Percentiles rank a stretch among this genome's conserved stretches.
Evolutionary conservation across 2,888 invertebrate genomes (phyloP).

Genomic region (Catotricha subobsoleta): DNA sequence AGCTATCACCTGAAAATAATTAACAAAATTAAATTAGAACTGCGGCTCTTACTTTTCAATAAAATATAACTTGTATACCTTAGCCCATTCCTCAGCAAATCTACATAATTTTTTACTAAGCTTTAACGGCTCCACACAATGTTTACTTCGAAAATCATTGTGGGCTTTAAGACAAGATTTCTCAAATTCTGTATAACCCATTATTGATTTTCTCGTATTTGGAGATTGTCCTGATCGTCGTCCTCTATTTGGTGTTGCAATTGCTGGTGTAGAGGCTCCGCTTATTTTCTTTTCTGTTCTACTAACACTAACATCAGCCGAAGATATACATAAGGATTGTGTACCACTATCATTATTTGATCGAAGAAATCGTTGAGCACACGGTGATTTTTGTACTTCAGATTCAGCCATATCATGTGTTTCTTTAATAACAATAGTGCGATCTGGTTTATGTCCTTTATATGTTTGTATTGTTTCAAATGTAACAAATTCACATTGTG

Average conservation of each 20-base stretch:
- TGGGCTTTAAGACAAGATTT: slow-evolving; percentile 55
- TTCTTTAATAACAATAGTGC: slow-evolving; percentile 41
- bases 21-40: not conserved
- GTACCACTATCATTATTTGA: slow-evolving; percentile 14
- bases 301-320: not conserved
- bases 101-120: slow-evolving; percentile 45
- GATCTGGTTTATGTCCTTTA: slow-evolving; percentile 40
- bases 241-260: slow-evolving; percentile 20
- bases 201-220: not conserved
- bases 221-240: slow-evolving; percentile 16
- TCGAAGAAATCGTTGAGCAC: slow-evolving; percentile 15
- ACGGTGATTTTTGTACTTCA: slow-evolving; percentile 16
- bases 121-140: slow-evolving; percentile 48
- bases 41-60: slow-evolving; percentile 22
- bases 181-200: slow-evolving; percentile 34
- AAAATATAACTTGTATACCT: slow-evolving; percentile 17
- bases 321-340: not conserved
- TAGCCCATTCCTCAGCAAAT: slow-evolving; percentile 56
- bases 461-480: slow-evolving; percentile 48
- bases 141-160: slow-evolving; percentile 48
- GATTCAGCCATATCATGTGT: slow-evolving; percentile 30
- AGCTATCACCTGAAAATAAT: slow-evolving; percentile 28
- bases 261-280: not conserved
- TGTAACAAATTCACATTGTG: slow-evolving; percentile 43
- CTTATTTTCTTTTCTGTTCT: not conserved